phyloP scores from a whole-genome alignment of 2,888 invertebrate genomes.

The Caenorhabditis sinica region DNA sequence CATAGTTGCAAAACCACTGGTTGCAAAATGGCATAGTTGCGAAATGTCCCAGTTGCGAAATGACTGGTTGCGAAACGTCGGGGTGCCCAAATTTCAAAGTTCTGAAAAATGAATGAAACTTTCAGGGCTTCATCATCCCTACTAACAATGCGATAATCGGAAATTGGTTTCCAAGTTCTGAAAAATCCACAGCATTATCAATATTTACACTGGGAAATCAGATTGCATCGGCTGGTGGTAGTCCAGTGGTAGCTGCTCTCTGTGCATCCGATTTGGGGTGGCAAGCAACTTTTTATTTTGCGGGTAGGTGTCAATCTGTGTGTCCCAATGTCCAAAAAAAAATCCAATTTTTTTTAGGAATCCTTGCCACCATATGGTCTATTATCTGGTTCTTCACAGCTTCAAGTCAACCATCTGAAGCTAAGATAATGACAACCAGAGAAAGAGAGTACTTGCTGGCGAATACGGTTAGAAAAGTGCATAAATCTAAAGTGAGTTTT shows the following conservation, averaged over 20 bases:
- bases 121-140: conserved; percentile 76
- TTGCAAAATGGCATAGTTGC: too few species aligned
- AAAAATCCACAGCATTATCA: conserved; percentile 74
- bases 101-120: neutral
- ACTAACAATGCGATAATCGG: conserved; percentile 76
- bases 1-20: too few species aligned
- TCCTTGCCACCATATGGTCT: conserved; percentile 64
- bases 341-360: conserved; percentile 48
- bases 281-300: conserved; percentile 77
- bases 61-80: too few species aligned
- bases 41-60: too few species aligned
- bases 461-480: conserved; percentile 57
- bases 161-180: conserved; percentile 78
- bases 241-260: conserved; percentile 74
- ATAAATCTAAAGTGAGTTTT: conserved; percentile 35
- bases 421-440: conserved; percentile 65
- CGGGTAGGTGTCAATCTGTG: conserved; percentile 57
- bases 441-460: conserved; percentile 68
- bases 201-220: conserved; percentile 78
- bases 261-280: conserved; percentile 74
- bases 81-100: too few species aligned
- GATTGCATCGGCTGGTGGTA: conserved; percentile 70
- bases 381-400: conserved; percentile 64
- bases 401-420: conserved; percentile 68
- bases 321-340: too few species aligned